Conservation (phyloP, 2,888 invertebrate species). For the Congeria kusceri region DNA sequence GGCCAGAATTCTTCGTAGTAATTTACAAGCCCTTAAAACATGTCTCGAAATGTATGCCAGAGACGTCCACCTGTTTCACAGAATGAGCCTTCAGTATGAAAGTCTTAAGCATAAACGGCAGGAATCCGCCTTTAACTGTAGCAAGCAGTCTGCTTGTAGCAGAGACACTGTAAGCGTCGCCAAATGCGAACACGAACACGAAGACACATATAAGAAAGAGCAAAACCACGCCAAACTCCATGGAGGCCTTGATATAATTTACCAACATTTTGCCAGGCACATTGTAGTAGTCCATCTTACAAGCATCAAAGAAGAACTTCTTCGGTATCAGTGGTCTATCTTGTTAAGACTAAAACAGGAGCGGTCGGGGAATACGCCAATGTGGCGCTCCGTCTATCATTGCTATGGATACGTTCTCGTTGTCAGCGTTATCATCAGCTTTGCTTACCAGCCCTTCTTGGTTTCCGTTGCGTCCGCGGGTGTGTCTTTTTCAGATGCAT, state of each 20-base stretch:
- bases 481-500: too few relatives aligned
- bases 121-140: conserved; percentile 65
- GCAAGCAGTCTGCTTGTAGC: conserved; percentile 63
- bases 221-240: conserved; percentile 51
- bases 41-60: conserved; percentile 54
- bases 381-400: too few relatives aligned
- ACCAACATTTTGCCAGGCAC: conserved; percentile 61
- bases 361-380: too few relatives aligned
- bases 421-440: too few relatives aligned
- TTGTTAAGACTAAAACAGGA: conserved; percentile 37
- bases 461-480: too few relatives aligned
- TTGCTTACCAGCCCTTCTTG: too few relatives aligned
- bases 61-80: conserved; percentile 37
- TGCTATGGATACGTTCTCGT: too few relatives aligned
- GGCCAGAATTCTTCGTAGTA: too few relatives aligned
- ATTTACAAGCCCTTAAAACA: conserved; percentile 45
- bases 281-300: conserved; percentile 60
- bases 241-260: conserved; percentile 51
- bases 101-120: conserved; percentile 65
- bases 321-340: conserved; percentile 63
- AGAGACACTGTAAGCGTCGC: conserved; percentile 65
- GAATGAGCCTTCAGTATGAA: conserved; percentile 55
- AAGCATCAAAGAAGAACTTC: conserved; percentile 62
- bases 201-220: conserved; percentile 66
- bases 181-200: conserved; percentile 66